Conservation (phyloP, 2,888 invertebrate species). For the Cephonodes hylas region DNA sequence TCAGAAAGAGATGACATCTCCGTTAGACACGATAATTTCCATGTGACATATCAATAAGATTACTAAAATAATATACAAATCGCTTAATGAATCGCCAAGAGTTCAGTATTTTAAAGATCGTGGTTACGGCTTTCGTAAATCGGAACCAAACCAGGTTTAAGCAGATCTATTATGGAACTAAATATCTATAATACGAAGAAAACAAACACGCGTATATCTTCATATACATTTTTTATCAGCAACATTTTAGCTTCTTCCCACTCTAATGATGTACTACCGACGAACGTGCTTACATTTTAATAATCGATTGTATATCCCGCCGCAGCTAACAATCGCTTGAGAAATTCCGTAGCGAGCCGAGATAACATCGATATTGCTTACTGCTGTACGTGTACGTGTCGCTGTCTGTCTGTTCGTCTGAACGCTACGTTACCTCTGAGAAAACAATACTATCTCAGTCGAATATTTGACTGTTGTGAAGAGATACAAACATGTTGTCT, state of each 20-base stretch:
- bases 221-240: constrained; percentile 21
- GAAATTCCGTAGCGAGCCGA: constrained; percentile 45
- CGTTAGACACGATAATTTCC: too few species aligned
- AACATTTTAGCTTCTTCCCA: constrained; percentile 45
- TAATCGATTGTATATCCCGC: constrained; percentile 61
- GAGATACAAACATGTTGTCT: background rate
- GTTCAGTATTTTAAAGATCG: too few species aligned
- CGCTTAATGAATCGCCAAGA: too few species aligned
- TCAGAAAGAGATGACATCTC: too few species aligned
- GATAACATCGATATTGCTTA: constrained; percentile 44
- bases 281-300: constrained; percentile 66
- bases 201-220: background rate
- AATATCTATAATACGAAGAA: background rate
- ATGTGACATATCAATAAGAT: too few species aligned
- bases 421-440: constrained; percentile 2
- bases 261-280: constrained; percentile 58
- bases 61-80: too few species aligned
- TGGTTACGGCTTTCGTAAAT: too few species aligned
- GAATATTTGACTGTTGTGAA: background rate
- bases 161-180: too few species aligned
- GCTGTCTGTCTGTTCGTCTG: constrained; percentile 25
- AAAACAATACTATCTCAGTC: constrained; percentile 10
- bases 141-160: background rate
- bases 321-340: constrained; percentile 51
- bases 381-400: constrained; percentile 23